Percentiles rank a stretch among this genome's conserved stretches.
phyloP scores from a whole-genome alignment of 2,797 vertebrate genomes.

The Microctenopoma lineatum region DNA sequence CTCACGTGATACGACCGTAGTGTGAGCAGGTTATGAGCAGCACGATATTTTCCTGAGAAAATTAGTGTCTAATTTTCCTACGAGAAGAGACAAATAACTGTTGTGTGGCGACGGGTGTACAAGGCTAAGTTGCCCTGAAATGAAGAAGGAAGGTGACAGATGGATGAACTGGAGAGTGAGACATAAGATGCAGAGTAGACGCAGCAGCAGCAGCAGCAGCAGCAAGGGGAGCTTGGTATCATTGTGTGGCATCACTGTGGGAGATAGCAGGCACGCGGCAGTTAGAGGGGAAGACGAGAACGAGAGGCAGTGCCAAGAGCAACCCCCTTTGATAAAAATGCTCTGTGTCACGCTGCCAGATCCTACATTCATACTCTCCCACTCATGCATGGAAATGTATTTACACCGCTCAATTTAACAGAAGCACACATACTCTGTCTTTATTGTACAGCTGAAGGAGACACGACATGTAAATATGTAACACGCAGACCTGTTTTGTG shows the following conservation, averaged over 20 bases:
- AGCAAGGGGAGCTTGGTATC: constrained; percentile 50
- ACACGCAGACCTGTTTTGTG: constrained; percentile 28
- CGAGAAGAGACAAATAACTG: too few relatives aligned
- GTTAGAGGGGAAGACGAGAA: constrained; percentile 64
- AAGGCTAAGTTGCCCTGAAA: constrained; percentile 7
- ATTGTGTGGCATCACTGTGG: constrained; percentile 61
- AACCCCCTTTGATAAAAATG: constrained; percentile 63
- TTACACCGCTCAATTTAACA: constrained; percentile 51
- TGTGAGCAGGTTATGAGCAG: too few relatives aligned
- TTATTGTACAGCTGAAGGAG: constrained; percentile 47
- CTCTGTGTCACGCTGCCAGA: constrained; percentile 53
- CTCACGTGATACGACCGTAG: too few relatives aligned
- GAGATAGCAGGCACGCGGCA: constrained; percentile 58
- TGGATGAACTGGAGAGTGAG: constrained; percentile 24
- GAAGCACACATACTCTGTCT: constrained; percentile 35
- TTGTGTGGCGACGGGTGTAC: not conserved
- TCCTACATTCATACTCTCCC: constrained; percentile 54
- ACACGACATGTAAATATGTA: constrained; percentile 49
- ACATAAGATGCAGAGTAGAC: constrained; percentile 31
- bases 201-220: constrained; percentile 12
- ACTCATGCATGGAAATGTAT: constrained; percentile 59
- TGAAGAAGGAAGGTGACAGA: constrained; percentile 19
- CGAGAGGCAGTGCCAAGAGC: constrained; percentile 63
- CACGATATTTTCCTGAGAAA: too few relatives aligned
- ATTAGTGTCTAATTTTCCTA: too few relatives aligned